Base-by-base conservation (phyloP, 2,113 vertebrate genomes). In the Stercorarius parasiticus region DNA sequence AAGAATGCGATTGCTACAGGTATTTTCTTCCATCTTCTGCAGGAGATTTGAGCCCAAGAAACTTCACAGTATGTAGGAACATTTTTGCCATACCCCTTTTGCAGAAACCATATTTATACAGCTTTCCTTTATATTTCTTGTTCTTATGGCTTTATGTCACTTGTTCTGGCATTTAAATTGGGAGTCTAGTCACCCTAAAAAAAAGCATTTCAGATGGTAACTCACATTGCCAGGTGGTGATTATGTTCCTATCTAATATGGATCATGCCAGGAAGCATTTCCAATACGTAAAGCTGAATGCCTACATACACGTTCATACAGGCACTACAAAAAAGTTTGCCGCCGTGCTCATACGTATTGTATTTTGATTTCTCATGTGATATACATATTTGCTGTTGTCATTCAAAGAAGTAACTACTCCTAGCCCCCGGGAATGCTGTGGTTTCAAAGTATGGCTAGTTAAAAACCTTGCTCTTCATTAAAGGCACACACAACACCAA, bases 261-360 rank as follows among this genome's bases (percentile, higher is more conserved):
- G 30, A 50, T 77, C 50, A 69, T 6, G 18, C 27, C 30, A 62
- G 30, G 22, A 86, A 16, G 45, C 23, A 81, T 20, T 83, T 92
- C 53, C n/a, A 83, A 45, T 82, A 85, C 6, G 15, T 34, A 61
- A 85, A 72, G 22, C 34, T 59, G 67, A 76, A 61, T 59, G 19
- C 14, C 26, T 65, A 22, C 19, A 72, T 4, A 56, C 34, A 30
- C 6, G 45, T 69, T 67, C 38, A 79, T 20, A 67, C 3, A 61
- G 53, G 21, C 42, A 47, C 40, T 52, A 72, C 21, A 56, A 45
- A 77, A 50, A 74, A 34, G 22, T 53, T 80, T 38, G 4, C n/a
- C n/a, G 17, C 29, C 43, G 36, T 72, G 38, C 27, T 77, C 29
- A 21, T 18, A 67, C 0, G 0, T 42, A 32, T 0, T 49, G 2